A percentile compares a stretch with the other conserved stretches of the same genome.
Conservation (phyloP, 2,888 invertebrate genomes). For the Cerastis rubricosa region DNA sequence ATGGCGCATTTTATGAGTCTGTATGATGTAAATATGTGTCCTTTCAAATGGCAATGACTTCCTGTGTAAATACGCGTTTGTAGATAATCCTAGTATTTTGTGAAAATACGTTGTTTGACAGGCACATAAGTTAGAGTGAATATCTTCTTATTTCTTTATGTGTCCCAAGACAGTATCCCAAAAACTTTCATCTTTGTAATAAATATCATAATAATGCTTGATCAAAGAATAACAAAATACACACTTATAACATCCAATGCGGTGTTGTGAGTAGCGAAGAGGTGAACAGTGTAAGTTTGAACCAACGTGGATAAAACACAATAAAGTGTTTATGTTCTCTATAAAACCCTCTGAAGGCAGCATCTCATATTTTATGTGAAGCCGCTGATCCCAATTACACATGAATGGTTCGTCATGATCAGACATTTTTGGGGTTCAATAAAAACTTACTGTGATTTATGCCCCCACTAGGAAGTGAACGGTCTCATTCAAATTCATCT, state of each 20-base stretch:
- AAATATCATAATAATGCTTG: conserved; percentile 17
- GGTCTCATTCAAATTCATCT: conserved; percentile 79
- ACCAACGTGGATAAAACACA: conserved; percentile 82
- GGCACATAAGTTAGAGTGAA: conserved; percentile 14
- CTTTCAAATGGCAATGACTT: conserved; percentile 54
- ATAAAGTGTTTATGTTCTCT: conserved; percentile 89
- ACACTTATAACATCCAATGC: conserved; percentile 14
- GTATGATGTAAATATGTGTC: conserved; percentile 54
- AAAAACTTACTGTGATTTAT: conserved; percentile 88
- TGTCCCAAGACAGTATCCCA: neutral
- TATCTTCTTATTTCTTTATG: conserved; percentile 5
- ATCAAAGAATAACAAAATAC: conserved; percentile 25
- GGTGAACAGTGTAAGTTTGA: conserved; percentile 74
- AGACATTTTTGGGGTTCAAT: conserved; percentile 86
- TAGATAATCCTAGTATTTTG: conserved; percentile 35
- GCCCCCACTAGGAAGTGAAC: conserved; percentile 77
- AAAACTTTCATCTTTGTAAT: conserved; percentile 32
- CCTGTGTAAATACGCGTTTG: conserved; percentile 40
- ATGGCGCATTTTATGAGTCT: conserved; percentile 44
- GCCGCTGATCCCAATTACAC: conserved; percentile 89
- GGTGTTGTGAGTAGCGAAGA: conserved; percentile 54
- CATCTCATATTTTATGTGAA: conserved; percentile 88
- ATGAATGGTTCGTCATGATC: conserved; percentile 89
- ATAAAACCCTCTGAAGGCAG: conserved; percentile 85
- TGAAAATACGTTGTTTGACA: conserved; percentile 22